A percentile compares a stretch with the other conserved stretches of the same genome.
Evolutionary conservation across 2,797 vertebrate species (phyloP).

Genomic region (Euphonia xanthogaster): DNA sequence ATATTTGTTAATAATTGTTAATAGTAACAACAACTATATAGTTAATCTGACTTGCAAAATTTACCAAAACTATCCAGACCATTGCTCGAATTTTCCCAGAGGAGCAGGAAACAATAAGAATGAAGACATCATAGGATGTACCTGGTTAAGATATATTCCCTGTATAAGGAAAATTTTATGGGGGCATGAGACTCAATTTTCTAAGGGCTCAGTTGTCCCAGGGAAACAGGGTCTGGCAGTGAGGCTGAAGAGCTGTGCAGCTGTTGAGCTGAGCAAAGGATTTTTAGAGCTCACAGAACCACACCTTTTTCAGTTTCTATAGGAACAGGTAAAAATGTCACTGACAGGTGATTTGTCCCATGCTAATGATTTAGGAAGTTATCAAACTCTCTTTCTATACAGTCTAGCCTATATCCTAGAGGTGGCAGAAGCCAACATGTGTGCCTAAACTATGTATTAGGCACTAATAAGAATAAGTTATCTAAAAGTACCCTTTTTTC

Average conservation of each 20-base stretch:
- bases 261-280: background rate
- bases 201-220: background rate
- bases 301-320: background rate
- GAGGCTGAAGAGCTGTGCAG: background rate
- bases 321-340: background rate
- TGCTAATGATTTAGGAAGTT: background rate
- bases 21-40: background rate
- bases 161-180: background rate
- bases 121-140: background rate
- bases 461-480: background rate
- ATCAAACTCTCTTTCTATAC: background rate
- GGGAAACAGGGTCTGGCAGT: background rate
- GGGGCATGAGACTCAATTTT: background rate
- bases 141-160: background rate
- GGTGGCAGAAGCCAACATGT: background rate
- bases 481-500: background rate
- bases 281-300: background rate
- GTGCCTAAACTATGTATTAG: background rate
- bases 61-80: background rate
- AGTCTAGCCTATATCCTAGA: background rate
- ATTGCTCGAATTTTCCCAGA: background rate
- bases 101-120: background rate
- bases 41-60: rapidly evolving
- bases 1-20: background rate
- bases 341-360: background rate